These are phyloP conservation scores for Elysia chlorotica DNA, from an alignment of 1,140 invertebrate genomes.

Conservation along the genomic window DNA sequence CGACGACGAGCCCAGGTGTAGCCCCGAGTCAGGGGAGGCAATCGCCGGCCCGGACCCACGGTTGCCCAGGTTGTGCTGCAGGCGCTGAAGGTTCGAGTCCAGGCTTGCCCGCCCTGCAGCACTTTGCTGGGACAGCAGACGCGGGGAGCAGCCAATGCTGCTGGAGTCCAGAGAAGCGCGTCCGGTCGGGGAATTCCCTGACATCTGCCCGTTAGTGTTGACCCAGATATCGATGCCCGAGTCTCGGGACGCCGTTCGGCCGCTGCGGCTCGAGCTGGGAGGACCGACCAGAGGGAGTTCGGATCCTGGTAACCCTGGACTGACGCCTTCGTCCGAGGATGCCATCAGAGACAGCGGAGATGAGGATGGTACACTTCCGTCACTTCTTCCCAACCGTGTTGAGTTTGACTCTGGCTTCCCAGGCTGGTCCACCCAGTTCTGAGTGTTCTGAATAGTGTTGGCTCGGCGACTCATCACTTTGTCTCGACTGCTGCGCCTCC, in stretches of 20 bases:
- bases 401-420: no score
- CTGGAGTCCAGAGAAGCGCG: constrained; percentile 18
- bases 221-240: constrained; percentile 30
- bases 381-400: no score
- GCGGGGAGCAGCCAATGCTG: neutral
- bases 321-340: no score
- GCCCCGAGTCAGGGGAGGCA: neutral
- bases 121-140: neutral
- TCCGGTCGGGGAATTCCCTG: constrained; percentile 15
- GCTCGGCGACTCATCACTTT: no score
- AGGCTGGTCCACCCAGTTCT: no score
- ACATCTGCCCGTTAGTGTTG: constrained; percentile 28
- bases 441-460: no score
- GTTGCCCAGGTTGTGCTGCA: neutral
- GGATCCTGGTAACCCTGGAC: no score
- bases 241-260: constrained; percentile 1
- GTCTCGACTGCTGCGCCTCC: no score
- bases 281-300: neutral
- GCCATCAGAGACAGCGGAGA: no score
- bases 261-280: neutral
- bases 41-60: neutral
- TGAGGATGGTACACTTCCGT: no score
- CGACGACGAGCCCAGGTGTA: neutral
- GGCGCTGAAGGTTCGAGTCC: constrained; percentile 17
- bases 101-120: neutral